Evolutionary conservation across 2,113 vertebrate genomes (phyloP).

Genomic region (Marmota monax): DNA sequence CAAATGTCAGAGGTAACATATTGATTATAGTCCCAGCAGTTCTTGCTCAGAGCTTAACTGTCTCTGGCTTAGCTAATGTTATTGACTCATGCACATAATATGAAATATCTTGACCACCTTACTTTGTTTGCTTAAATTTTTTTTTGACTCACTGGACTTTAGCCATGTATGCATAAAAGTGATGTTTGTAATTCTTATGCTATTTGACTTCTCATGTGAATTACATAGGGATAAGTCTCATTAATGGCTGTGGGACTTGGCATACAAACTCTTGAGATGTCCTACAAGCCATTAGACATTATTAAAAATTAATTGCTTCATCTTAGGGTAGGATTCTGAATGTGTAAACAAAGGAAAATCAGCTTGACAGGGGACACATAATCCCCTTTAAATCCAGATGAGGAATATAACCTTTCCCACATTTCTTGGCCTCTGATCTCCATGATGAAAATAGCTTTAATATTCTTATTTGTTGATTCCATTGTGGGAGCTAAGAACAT

Average conservation of each 20-base stretch:
- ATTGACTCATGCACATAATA: background rate
- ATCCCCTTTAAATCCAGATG: background rate
- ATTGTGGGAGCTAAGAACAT: background rate
- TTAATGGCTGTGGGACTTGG: background rate
- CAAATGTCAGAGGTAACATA: slow-evolving; percentile 84
- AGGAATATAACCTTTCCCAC: background rate
- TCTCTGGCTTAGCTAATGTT: slow-evolving; percentile 55
- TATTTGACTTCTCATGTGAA: slow-evolving; percentile 9
- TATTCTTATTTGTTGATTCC: background rate
- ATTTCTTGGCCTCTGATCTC: background rate
- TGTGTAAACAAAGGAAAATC: background rate
- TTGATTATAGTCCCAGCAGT: slow-evolving; percentile 73
- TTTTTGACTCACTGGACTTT: background rate
- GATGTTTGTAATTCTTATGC: background rate
- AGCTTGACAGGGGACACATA: background rate
- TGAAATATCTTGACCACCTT: background rate
- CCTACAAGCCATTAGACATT: background rate
- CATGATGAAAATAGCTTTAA: background rate
- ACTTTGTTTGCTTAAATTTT: slow-evolving; percentile 51
- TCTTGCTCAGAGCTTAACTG: slow-evolving; percentile 55
- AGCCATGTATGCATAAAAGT: background rate
- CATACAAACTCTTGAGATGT: background rate
- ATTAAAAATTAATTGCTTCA: background rate
- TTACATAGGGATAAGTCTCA: background rate
- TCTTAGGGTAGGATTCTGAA: background rate